These are phyloP conservation scores for Drosophila stalkeri DNA, from an alignment of 2,888 invertebrate genomes.

Conservation along the genomic window DNA sequence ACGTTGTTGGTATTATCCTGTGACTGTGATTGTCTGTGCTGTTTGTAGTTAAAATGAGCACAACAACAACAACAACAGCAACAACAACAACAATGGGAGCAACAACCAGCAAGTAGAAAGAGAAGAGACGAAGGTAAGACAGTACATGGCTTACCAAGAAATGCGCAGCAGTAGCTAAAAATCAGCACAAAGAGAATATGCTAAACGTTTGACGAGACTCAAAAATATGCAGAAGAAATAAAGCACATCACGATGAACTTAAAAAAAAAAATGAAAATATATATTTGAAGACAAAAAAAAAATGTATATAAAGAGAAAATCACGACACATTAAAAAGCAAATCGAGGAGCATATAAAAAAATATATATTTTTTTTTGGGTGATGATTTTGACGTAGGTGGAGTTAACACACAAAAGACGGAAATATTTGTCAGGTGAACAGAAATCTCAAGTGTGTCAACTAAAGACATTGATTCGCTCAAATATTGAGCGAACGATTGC, in stretches of 20 bases:
- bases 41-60: conserved; percentile 74
- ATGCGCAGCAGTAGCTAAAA: conserved; percentile 65
- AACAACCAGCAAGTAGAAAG: conserved; percentile 41
- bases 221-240: conserved; percentile 43
- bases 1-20: conserved; percentile 65
- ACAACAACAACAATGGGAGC: conserved; percentile 31
- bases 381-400: not conserved
- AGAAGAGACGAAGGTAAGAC: conserved; percentile 34
- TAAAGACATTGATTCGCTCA: conserved; percentile 5
- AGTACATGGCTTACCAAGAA: conserved; percentile 45
- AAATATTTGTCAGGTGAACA: conserved; percentile 14
- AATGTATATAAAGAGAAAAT: conserved; percentile 29
- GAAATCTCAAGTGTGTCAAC: conserved; percentile 5
- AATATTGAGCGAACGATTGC: conserved; percentile 2
- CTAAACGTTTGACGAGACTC: conserved; percentile 67
- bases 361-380: not conserved
- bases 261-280: conserved; percentile 22
- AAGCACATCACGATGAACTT: conserved; percentile 35
- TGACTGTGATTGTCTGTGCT: conserved; percentile 75
- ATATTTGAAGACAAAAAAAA: conserved; percentile 8
- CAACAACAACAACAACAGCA: conserved; percentile 45
- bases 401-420: not conserved
- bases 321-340: conserved; percentile 33
- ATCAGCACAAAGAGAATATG: conserved; percentile 71
- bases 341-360: conserved; percentile 6